Evolutionary conservation across 2,888 invertebrate genomes (phyloP).

Genomic region (Hemistola chrysoprasaria): DNA sequence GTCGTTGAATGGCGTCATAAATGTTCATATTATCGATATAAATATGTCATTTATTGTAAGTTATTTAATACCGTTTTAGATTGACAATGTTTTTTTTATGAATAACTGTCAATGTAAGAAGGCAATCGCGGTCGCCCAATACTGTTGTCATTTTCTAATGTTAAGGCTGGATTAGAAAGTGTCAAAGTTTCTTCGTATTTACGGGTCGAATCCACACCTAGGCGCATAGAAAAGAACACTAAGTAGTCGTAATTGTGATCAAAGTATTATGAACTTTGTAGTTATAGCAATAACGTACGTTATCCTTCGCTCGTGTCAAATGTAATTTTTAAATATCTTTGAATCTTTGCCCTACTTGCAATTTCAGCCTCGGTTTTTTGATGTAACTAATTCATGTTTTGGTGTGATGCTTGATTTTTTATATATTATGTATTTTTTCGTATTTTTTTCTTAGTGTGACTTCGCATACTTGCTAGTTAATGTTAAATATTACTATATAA

Average conservation of each 20-base stretch:
- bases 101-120: constrained; percentile 20
- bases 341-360: constrained; percentile 12
- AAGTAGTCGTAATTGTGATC: constrained; percentile 65
- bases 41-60: constrained; percentile 32
- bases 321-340: constrained; percentile 16
- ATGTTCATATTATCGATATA: constrained; percentile 43
- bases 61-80: constrained; percentile 27
- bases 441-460: constrained; percentile 43
- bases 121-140: constrained; percentile 58
- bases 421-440: constrained; percentile 9
- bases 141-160: constrained; percentile 74
- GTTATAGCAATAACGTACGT: constrained; percentile 70
- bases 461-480: constrained; percentile 50
- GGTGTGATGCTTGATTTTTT: constrained; percentile 34
- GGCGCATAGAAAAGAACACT: constrained; percentile 37
- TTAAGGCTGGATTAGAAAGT: constrained; percentile 80
- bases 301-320: constrained; percentile 33
- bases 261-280: constrained; percentile 71
- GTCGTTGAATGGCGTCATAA: constrained; percentile 51
- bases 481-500: constrained; percentile 36
- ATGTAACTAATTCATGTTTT: constrained; percentile 46
- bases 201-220: constrained; percentile 28
- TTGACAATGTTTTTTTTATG: constrained; percentile 24
- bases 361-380: constrained; percentile 53
- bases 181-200: constrained; percentile 45